Evolutionary conservation across 1,140 invertebrate species (phyloP).

Genomic region (Scaptodrosophila lebanonensis): DNA sequence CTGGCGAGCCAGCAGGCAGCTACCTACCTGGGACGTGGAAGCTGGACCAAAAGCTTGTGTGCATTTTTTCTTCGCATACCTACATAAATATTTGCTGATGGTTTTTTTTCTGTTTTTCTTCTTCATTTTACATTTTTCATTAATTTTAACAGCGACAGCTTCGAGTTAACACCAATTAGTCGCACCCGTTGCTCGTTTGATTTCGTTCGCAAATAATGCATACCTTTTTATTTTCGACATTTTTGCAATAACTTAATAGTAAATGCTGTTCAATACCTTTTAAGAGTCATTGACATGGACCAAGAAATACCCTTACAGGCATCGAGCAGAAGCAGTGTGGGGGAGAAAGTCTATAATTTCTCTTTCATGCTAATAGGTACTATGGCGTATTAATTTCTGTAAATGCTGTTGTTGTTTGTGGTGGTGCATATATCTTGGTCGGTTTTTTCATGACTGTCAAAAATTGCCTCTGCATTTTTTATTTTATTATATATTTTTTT

Average conservation of each 20-base stretch:
- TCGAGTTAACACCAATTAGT: constrained; percentile 65
- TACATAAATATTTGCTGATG: constrained; percentile 27
- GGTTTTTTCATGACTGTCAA: too few relatives aligned
- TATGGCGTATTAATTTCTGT: too few relatives aligned
- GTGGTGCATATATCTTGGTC: too few relatives aligned
- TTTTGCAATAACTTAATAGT: too few relatives aligned
- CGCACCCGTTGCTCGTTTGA: constrained; percentile 36
- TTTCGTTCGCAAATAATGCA: not conserved
- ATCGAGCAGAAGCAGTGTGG: too few relatives aligned
- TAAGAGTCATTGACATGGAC: too few relatives aligned
- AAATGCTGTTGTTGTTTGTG: too few relatives aligned
- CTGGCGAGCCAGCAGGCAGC: constrained; percentile 7
- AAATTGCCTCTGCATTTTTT: too few relatives aligned
- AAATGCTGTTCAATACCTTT: too few relatives aligned
- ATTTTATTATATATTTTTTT: constrained; percentile 52
- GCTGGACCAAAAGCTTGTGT: too few relatives aligned
- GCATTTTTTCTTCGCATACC: not conserved
- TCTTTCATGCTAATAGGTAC: too few relatives aligned
- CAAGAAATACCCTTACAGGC: constrained; percentile 11
- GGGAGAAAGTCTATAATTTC: too few relatives aligned
- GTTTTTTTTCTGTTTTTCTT: not conserved
- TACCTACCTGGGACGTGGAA: constrained; percentile 20
- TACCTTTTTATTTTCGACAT: not conserved
- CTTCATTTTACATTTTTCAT: constrained; percentile 33
- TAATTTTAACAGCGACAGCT: constrained; percentile 43